phyloP scores from a whole-genome alignment of 1,140 invertebrate species.

The Ceratosolen fusciceps region DNA sequence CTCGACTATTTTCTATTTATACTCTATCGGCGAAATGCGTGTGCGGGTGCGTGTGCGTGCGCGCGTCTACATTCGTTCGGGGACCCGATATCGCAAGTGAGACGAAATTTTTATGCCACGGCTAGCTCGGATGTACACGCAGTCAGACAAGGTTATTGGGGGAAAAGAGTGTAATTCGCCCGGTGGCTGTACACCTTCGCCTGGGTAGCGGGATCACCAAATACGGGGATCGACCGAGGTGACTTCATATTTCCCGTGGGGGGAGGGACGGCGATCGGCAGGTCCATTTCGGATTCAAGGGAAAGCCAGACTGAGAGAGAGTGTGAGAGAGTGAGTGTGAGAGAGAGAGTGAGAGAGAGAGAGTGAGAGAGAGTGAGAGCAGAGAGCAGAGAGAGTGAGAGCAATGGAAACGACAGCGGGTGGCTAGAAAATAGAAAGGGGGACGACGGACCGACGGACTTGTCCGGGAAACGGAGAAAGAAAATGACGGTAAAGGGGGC shows the following conservation, averaged over 20 bases:
- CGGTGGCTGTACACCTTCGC: conserved; percentile 36
- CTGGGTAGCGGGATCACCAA: conserved; percentile 40
- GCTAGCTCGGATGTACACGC: neutral
- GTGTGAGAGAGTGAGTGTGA: neutral
- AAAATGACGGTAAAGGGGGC: neutral
- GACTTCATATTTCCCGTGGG: conserved; percentile 63
- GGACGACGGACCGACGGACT: too few species aligned
- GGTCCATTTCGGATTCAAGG: conserved; percentile 59
- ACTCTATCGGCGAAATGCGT: neutral
- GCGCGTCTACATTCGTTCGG: conserved; percentile 35
- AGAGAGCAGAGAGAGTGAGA: too few species aligned
- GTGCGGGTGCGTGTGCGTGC: too few species aligned
- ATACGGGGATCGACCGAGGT: conserved; percentile 44
- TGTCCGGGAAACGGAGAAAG: neutral
- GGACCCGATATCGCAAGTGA: conserved; percentile 38
- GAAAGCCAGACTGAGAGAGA: conserved; percentile 22
- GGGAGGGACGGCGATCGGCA: conserved; percentile 33
- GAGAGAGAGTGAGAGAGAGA: neutral
- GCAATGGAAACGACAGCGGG: neutral
- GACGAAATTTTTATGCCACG: conserved; percentile 27
- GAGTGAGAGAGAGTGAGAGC: conserved; percentile 24
- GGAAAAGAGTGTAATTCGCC: conserved; percentile 39
- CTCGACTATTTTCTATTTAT: neutral
- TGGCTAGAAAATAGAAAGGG: neutral
- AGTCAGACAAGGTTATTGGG: neutral